phyloP scores from a whole-genome alignment of 2,113 vertebrate species.

The Lates calcarifer region DNA sequence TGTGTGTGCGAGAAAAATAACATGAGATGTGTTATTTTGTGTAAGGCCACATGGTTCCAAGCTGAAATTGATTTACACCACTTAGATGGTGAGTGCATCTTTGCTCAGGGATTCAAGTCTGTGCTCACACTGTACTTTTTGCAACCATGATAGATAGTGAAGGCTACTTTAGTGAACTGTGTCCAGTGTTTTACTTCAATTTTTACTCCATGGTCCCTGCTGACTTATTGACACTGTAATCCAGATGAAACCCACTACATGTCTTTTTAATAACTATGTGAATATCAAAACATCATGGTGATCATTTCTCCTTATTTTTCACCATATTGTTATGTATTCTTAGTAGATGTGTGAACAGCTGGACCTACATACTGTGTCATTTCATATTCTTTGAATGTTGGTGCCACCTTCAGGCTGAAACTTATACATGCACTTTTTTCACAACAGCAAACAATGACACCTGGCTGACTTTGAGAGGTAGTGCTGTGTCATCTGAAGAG shows the following conservation, averaged over 20 bases:
- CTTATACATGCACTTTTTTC: not conserved
- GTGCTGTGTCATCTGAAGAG: constrained; percentile 6
- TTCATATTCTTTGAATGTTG: constrained; percentile 6
- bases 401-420: constrained; percentile 55
- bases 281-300: not conserved
- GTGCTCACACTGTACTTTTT: not conserved
- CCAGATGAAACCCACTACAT: not conserved
- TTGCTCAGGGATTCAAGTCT: not conserved
- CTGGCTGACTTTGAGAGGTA: constrained; percentile 14
- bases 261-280: not conserved
- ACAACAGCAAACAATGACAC: not conserved
- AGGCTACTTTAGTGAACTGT: not conserved
- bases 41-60: constrained; percentile 20
- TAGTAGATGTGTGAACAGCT: not conserved
- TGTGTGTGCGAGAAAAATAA: constrained; percentile 43
- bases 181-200: not conserved
- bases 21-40: constrained; percentile 31
- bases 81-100: not conserved
- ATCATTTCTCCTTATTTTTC: not conserved
- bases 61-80: constrained; percentile 44
- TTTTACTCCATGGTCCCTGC: not conserved
- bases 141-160: not conserved
- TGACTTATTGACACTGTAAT: not conserved
- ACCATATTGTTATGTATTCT: not conserved
- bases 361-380: not conserved